These are phyloP conservation scores for Drosophila watanabei DNA, from an alignment of 1,140 invertebrate genomes.

Conservation along the genomic window DNA sequence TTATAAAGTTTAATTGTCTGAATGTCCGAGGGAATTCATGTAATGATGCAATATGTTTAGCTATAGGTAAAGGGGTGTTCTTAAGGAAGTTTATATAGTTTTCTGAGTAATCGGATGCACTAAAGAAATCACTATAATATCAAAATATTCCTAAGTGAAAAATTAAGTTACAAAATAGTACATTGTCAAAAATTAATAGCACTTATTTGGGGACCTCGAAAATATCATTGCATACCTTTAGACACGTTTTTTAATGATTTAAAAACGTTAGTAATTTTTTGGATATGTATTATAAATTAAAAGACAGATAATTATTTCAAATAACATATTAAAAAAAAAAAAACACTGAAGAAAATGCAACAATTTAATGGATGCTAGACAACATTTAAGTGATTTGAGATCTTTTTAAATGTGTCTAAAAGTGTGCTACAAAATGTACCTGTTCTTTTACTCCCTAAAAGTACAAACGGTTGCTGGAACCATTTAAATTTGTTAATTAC, in stretches of 20 bases:
- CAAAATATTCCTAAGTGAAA: no score
- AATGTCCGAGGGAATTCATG: background rate
- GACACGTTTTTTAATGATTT: background rate
- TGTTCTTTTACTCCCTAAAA: background rate
- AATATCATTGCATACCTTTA: background rate
- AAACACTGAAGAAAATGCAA: accelerated
- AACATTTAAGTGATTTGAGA: background rate
- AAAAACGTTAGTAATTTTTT: background rate
- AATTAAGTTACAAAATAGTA: no score
- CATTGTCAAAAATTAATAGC: no score
- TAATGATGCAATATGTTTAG: background rate
- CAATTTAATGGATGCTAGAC: background rate
- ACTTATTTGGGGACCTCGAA: background rate
- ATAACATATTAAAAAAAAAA: background rate
- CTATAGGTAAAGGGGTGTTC: background rate
- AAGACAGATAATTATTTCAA: background rate
- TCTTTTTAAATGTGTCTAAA: background rate
- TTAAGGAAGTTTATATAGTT: background rate
- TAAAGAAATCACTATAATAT: background rate
- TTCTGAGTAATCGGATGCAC: background rate
- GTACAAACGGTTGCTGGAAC: background rate
- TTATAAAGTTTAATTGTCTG: slow-evolving; percentile 2
- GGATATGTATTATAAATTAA: no score
- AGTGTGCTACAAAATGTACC: background rate
- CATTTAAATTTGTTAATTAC: background rate